Base-by-base conservation (phyloP, 2,888 invertebrate genomes). In the Eupithecia tripunctaria region DNA sequence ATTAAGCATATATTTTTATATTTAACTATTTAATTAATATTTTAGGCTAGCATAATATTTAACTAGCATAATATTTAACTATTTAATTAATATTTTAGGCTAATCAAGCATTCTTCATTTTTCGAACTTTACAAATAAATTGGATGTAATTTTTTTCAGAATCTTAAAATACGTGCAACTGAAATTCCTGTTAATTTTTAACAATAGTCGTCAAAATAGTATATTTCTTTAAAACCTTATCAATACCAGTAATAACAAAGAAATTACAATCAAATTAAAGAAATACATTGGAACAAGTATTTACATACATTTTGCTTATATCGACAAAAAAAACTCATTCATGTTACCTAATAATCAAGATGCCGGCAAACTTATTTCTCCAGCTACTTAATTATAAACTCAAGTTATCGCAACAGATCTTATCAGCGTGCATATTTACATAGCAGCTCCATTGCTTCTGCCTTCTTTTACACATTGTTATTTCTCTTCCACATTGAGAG, bases 351-450 rank as follows among this genome's bases (percentile, higher is more conserved):
- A 18, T 29, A 15, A 60, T 29, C 29, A 15, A 15, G 29, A 1
- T 60, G 14, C 60, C 18, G 60, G 60, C 29, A 27, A 36, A 51
- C 25, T 6, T 67, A 18, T n/a, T 66, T 27, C 66, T 51, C 3
- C 47, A 21, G 47, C 10, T n/a, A 29, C 3, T 25, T 36, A 36
- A 59, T 6, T 68, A 41, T 41, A 68, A 59, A 38, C 60, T 51
- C 5, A 25, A 59, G 21, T 38, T 43, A 68, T 68, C 60, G 59
- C 56, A 51, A 25, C 43, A 64, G 51, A 64, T 65, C 59, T 73
- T 73, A 73, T 73, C 73, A n/a, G 62, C 7, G 41, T 27, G 43
- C 68, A 29, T 64, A 67, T 66, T 70, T 73, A 59, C 59, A 59
- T 27, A 15, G 27, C 59, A 14, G 27, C 27, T 15, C 15, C 70